phyloP scores from a whole-genome alignment of 2,113 vertebrate genomes.

The Haemorhous mexicanus region DNA sequence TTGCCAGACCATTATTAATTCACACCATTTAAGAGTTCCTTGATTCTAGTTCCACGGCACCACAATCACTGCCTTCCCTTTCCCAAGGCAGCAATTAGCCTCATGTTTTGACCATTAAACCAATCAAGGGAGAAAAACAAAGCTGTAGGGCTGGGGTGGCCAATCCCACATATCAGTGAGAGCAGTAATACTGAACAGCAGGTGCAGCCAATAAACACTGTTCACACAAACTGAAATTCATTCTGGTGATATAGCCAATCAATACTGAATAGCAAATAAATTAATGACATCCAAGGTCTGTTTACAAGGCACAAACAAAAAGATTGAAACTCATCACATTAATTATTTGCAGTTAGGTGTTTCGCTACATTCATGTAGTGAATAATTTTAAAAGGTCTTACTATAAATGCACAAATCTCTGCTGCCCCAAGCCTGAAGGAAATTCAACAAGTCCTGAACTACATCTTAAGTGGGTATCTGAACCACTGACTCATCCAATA shows the following conservation, averaged over 20 bases:
- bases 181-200: not conserved
- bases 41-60: not conserved
- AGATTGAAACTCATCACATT: not conserved
- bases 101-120: not conserved
- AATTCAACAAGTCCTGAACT: not conserved
- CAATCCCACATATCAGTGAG: not conserved
- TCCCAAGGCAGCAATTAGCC: not conserved
- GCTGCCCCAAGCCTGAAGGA: not conserved
- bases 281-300: not conserved
- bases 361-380: not conserved
- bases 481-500: not conserved
- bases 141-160: not conserved
- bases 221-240: not conserved
- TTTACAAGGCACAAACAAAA: not conserved
- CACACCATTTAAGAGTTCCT: not conserved
- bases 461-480: not conserved
- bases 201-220: not conserved
- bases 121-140: not conserved
- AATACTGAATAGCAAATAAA: slow-evolving; percentile 9
- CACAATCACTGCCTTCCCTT: not conserved
- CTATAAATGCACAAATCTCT: not conserved
- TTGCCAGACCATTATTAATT: not conserved
- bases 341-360: not conserved
- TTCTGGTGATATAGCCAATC: not conserved
- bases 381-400: not conserved